Base-by-base conservation (phyloP, 2,797 vertebrate species). In the Leuciscus waleckii region DNA sequence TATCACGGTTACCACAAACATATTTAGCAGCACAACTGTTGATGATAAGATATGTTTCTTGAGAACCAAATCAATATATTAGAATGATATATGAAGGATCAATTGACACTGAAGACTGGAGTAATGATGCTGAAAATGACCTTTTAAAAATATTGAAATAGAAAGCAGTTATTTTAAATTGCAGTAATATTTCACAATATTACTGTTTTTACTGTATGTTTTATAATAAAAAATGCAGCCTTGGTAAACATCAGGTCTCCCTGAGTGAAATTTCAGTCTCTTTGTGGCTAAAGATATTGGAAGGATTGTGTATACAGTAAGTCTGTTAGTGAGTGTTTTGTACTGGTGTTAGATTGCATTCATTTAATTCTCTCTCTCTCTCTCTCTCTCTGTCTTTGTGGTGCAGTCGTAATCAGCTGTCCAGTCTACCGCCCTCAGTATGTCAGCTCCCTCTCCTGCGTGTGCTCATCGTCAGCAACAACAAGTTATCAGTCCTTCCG, bases 401-500 rank as follows among this genome's bases (percentile, higher is more conserved):
- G 84, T 83, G 32, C 94, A 98, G 97, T 90, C 97, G 97, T 61
- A 98, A 98, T 89, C 97, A 97, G 90, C 93, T 98, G 87, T 95
- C 95, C 58, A 93, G 93, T 23, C 91, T 99, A 86, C 97, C 97
- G 5, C 76, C 93, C 0, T 96, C 96, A 43, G 94, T 98, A 82
- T 98, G 97, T 86, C 96, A 96, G 84, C 96, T 99, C 41, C 97
- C 97, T 71, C 95, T 98, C 79, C 95, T 99, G 76, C 92, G 96
- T 26, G 96, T 99, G 23, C 97, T 99, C 89, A 96, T 98, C 43
- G 91, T 97, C 94, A 97, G 97, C 93, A 98, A 97, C 95, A 98
- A 98, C 96, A 97, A 96, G 91, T 93, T 99, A 91, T 92, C 94
- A 1, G 92, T 92, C 9, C 92, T 99, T 87, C 97, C 97, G 0